phyloP scores from a whole-genome alignment of 1,140 invertebrate genomes.

The Trialeurodes vaporariorum region DNA sequence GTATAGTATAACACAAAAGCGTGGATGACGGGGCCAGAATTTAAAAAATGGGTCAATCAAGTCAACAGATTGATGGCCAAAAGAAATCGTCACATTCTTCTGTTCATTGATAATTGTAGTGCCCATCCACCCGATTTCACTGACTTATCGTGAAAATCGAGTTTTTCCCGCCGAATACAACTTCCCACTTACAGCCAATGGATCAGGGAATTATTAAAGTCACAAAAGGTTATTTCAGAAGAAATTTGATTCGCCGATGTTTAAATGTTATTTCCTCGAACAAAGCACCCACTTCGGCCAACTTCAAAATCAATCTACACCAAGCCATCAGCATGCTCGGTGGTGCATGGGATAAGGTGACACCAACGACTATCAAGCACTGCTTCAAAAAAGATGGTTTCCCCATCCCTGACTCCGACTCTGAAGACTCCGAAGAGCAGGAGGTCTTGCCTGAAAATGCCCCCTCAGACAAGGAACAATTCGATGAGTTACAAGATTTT shows the following conservation, averaged over 20 bases:
- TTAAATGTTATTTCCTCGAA: background rate
- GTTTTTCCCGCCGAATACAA: background rate
- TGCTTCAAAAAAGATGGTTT: background rate
- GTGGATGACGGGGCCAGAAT: background rate
- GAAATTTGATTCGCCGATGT: background rate
- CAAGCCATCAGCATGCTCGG: background rate
- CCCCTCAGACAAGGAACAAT: background rate
- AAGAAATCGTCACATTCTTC: background rate
- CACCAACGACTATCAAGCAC: background rate
- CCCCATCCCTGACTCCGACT: background rate
- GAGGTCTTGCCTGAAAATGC: background rate
- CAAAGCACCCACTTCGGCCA: background rate
- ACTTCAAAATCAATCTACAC: background rate
- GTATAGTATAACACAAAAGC: background rate
- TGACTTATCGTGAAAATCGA: background rate
- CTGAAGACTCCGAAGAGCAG: background rate
- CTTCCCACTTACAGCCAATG: background rate
- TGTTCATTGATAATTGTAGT: background rate
- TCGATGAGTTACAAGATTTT: background rate
- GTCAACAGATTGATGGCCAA: background rate
- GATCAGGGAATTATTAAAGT: background rate
- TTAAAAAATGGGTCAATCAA: background rate
- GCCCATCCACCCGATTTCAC: background rate
- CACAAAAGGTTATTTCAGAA: background rate
- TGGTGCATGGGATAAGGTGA: background rate